Percentiles rank a stretch among this genome's conserved stretches.
These are phyloP conservation scores for Coptodon rendalli DNA, from an alignment of 2,113 vertebrate species.

Conservation along the genomic window DNA sequence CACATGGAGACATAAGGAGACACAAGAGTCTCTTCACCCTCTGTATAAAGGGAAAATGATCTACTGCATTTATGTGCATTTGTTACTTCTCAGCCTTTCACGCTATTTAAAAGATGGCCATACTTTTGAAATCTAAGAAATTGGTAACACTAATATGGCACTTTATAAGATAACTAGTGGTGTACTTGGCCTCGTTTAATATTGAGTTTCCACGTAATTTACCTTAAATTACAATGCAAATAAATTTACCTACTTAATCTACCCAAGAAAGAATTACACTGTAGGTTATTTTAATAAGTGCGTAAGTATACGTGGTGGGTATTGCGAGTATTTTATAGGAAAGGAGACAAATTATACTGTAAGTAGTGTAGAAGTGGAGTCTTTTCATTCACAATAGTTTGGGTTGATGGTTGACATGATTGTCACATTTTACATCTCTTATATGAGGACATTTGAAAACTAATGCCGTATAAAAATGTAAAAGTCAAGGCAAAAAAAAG, in stretches of 20 bases:
- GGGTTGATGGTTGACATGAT: not conserved
- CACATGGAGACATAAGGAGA: not conserved
- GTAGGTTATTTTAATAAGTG: not conserved
- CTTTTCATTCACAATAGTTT: not conserved
- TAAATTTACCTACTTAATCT: not conserved
- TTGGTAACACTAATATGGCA: not conserved
- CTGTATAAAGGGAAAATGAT: not conserved
- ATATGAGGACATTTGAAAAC: not conserved
- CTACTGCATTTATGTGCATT: not conserved
- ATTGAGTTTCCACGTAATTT: not conserved
- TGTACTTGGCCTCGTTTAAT: not conserved
- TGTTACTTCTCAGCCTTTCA: not conserved
- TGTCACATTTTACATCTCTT: too few species aligned
- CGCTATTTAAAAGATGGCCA: not conserved
- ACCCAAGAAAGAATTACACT: not conserved
- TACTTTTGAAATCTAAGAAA: not conserved
- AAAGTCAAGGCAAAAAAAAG: not conserved
- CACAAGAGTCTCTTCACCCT: not conserved
- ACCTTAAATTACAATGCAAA: not conserved
- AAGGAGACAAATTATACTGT: not conserved
- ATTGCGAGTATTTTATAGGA: not conserved
- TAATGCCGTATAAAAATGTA: not conserved
- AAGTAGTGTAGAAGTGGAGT: not conserved
- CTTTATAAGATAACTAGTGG: not conserved
- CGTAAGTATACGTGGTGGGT: not conserved